Percentiles rank a stretch among this genome's conserved stretches.
Conservation (phyloP, 2,113 vertebrate species). For the Protobothrops mucrosquamatus region DNA sequence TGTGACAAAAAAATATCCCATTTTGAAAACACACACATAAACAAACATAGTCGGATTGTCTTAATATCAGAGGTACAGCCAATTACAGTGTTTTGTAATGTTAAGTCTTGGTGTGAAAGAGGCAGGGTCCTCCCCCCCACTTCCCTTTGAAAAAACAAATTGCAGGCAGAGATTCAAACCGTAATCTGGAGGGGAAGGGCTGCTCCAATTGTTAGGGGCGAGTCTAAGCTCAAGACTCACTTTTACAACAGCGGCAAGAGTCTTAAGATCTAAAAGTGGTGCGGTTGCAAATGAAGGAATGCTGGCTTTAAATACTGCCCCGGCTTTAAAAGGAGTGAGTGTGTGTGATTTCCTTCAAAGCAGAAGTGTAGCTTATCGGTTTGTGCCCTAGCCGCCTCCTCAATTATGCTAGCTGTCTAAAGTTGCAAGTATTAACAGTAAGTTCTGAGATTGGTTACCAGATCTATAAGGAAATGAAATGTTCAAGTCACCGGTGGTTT, state of each 20-base stretch:
- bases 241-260: not conserved
- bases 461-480: not conserved
- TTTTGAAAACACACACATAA: not conserved
- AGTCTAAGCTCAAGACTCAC: not conserved
- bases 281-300: not conserved
- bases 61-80: not conserved
- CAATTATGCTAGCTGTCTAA: not conserved
- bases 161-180: not conserved
- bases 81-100: not conserved
- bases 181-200: not conserved
- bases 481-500: not conserved
- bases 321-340: not conserved
- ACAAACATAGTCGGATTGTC: not conserved
- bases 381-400: not conserved
- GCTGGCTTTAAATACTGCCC: not conserved
- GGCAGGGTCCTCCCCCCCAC: not conserved
- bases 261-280: accelerated
- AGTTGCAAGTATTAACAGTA: not conserved
- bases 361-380: not conserved
- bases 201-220: not conserved
- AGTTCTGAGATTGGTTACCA: not conserved
- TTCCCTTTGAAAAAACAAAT: not conserved
- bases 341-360: not conserved
- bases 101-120: not conserved
- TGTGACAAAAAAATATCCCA: not conserved